These are phyloP conservation scores for Betta splendens DNA, from an alignment of 2,797 vertebrate species.

Conservation along the genomic window DNA sequence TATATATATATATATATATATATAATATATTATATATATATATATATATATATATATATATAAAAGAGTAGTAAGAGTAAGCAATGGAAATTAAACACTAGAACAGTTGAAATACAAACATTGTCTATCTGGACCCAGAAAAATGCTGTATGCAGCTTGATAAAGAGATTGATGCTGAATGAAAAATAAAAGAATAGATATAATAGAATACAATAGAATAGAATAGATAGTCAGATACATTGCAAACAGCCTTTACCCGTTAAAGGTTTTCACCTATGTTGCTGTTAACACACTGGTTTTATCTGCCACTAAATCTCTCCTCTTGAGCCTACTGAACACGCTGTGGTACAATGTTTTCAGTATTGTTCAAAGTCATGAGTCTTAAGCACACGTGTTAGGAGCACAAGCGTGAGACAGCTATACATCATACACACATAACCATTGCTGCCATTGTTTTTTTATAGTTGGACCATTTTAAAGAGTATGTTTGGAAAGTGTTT, in stretches of 20 bases:
- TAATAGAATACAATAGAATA: too few relatives aligned
- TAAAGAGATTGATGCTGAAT: conserved; percentile 24
- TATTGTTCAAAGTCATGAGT: too few relatives aligned
- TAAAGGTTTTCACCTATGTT: conserved; percentile 20
- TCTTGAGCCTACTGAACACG: too few relatives aligned
- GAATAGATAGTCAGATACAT: conserved; percentile 19
- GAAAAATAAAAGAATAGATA: conserved; percentile 12
- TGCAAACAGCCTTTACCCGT: conserved; percentile 41
- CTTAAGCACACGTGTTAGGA: too few relatives aligned
- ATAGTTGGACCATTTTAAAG: too few relatives aligned
- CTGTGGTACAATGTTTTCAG: too few relatives aligned
- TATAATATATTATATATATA: too few relatives aligned
- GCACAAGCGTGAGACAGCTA: too few relatives aligned
- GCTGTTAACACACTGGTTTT: conserved; percentile 18
- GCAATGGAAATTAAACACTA: conserved; percentile 27
- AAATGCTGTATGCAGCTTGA: conserved; percentile 33
- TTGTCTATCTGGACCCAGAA: conserved; percentile 34
- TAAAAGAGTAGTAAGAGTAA: conserved; percentile 29
- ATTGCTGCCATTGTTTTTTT: too few relatives aligned
- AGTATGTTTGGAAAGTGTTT: too few relatives aligned
- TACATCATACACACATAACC: too few relatives aligned
- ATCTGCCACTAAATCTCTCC: too few relatives aligned
- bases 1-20: conserved; percentile 12
- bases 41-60: conserved; percentile 22
- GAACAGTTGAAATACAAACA: conserved; percentile 31